Evolutionary conservation across 64 coral and sea anemone genomes (phyloP).

Genomic region (Porites australiensis): DNA sequence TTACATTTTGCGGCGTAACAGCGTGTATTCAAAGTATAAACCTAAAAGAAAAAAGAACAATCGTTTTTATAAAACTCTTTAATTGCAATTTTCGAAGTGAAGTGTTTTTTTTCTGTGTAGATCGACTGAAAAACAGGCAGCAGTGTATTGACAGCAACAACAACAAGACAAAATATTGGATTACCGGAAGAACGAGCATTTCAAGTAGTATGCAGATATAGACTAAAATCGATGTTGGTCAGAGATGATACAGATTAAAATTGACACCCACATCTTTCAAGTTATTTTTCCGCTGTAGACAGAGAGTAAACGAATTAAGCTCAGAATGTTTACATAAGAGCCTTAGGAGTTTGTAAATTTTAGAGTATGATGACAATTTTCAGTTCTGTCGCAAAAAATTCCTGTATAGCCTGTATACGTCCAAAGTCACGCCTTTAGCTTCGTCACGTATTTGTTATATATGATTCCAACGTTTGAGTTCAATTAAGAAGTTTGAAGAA

Average conservation of each 20-base stretch:
- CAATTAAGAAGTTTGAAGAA: no score
- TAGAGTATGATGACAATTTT: no score
- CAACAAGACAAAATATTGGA: not conserved
- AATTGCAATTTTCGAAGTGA: not conserved
- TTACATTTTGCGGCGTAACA: no score
- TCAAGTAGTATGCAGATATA: not conserved
- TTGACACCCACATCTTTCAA: not conserved
- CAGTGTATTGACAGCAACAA: not conserved
- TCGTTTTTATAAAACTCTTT: no score
- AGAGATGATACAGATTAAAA: not conserved
- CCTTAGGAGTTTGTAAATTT: no score
- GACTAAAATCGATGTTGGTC: not conserved
- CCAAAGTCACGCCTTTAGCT: no score
- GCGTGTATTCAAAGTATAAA: no score
- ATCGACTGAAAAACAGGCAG: not conserved
- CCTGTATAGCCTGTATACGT: no score
- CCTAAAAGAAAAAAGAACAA: no score
- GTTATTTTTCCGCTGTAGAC: not conserved
- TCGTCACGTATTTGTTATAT: no score
- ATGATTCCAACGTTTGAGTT: no score
- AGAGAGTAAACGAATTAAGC: not conserved
- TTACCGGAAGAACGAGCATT: constrained; percentile 31
- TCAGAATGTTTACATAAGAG: not conserved
- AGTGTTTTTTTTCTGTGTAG: not conserved
- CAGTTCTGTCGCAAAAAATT: no score